Conservation (phyloP, 2,113 vertebrate species). For the Mesoclemmys tuberculata region DNA sequence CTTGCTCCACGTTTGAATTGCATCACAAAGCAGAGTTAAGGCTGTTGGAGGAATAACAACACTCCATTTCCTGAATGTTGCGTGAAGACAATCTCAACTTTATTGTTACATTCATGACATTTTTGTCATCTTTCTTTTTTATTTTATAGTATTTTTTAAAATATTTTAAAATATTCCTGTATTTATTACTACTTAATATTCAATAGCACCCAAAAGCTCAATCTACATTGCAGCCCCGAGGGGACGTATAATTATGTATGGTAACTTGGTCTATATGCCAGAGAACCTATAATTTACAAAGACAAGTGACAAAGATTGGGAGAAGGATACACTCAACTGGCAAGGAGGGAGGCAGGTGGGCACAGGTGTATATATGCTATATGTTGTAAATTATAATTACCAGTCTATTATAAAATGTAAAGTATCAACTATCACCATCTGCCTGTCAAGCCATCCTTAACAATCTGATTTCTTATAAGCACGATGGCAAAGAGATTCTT, state of each 20-base stretch:
- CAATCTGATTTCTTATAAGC: neutral
- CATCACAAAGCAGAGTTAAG: neutral
- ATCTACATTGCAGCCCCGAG: neutral
- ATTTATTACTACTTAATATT: neutral
- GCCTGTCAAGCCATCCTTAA: neutral
- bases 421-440: neutral
- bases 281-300: neutral
- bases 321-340: neutral
- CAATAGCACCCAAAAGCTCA: neutral
- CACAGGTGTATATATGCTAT: neutral
- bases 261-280: neutral
- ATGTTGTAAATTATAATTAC: neutral
- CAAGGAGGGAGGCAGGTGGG: neutral
- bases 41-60: neutral
- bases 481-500: neutral
- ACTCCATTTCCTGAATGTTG: neutral
- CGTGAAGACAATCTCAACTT: neutral
- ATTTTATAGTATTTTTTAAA: neutral
- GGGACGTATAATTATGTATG: neutral
- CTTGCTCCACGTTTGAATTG: neutral
- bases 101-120: neutral
- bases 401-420: neutral
- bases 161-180: constrained; percentile 1
- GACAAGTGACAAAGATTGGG: neutral
- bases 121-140: neutral